These are phyloP conservation scores for Drosophila subquinaria DNA, from an alignment of 2,888 invertebrate species.

Conservation along the genomic window DNA sequence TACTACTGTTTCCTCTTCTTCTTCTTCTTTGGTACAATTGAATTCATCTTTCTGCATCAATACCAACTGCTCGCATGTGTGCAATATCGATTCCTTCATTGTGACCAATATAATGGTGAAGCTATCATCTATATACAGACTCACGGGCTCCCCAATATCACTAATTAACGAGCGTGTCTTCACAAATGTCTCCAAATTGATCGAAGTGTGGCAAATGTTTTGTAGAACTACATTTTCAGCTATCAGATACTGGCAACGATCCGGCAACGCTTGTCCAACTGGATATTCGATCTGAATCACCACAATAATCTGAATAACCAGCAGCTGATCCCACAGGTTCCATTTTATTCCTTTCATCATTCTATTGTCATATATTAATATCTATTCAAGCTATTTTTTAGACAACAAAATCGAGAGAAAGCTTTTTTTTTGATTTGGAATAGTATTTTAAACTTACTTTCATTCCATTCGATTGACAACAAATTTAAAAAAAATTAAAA, in stretches of 20 bases:
- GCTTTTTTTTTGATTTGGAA: background rate
- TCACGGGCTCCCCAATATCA: background rate
- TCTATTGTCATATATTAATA: background rate
- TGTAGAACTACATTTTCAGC: background rate
- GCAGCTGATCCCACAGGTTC: background rate
- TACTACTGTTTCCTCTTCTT: background rate
- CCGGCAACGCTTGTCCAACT: background rate
- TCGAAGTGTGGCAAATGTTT: background rate
- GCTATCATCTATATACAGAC: slow-evolving; percentile 16
- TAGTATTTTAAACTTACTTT: background rate
- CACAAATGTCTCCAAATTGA: background rate
- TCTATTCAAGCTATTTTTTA: background rate
- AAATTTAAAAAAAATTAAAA: background rate
- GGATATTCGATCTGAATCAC: background rate
- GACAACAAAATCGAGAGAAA: background rate
- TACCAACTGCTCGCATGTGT: background rate
- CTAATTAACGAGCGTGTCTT: background rate
- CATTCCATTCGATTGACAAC: background rate
- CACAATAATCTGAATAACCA: background rate
- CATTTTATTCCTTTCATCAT: background rate
- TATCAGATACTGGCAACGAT: slow-evolving; percentile 8
- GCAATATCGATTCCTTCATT: slow-evolving; percentile 4
- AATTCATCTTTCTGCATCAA: slow-evolving; percentile 2
- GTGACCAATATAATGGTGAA: slow-evolving; percentile 3
- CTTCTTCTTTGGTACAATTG: background rate